Conservation (phyloP, 2,888 invertebrate species). For the Oligia fasciuncula region DNA sequence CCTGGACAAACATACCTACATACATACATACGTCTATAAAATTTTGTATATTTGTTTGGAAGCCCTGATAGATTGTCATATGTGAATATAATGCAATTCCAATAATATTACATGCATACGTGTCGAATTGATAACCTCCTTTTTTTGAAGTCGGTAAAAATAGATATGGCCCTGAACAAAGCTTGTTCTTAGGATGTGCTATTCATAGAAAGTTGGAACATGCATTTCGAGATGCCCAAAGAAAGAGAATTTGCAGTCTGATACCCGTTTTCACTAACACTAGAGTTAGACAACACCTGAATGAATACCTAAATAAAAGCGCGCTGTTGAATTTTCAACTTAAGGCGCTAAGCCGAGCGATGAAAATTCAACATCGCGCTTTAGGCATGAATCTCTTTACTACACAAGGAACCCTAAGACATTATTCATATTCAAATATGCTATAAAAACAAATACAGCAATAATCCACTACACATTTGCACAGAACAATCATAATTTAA, state of each 20-base stretch:
- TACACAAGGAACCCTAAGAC: neutral
- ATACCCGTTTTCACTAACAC: neutral
- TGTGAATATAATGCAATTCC: too few relatives aligned
- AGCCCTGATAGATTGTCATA: too few relatives aligned
- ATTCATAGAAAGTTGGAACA: neutral
- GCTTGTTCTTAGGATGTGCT: neutral
- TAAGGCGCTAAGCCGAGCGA: neutral
- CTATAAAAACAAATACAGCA: conserved; percentile 52
- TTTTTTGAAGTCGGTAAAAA: too few relatives aligned
- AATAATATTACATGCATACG: too few relatives aligned
- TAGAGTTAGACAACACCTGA: too few relatives aligned
- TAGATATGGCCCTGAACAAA: neutral
- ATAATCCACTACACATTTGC: conserved; percentile 64
- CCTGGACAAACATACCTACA: too few relatives aligned
- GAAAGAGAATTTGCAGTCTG: neutral
- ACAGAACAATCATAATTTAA: conserved; percentile 77
- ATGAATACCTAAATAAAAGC: neutral
- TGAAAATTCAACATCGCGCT: neutral
- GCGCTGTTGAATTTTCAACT: neutral
- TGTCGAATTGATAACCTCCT: too few relatives aligned
- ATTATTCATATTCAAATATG: conserved; percentile 43
- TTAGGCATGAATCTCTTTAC: neutral
- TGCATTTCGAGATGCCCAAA: neutral
- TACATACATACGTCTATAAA: too few relatives aligned
- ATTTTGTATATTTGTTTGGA: too few relatives aligned